phyloP scores from a whole-genome alignment of 1,140 invertebrate genomes.

The Drosophila nigromelanica region DNA sequence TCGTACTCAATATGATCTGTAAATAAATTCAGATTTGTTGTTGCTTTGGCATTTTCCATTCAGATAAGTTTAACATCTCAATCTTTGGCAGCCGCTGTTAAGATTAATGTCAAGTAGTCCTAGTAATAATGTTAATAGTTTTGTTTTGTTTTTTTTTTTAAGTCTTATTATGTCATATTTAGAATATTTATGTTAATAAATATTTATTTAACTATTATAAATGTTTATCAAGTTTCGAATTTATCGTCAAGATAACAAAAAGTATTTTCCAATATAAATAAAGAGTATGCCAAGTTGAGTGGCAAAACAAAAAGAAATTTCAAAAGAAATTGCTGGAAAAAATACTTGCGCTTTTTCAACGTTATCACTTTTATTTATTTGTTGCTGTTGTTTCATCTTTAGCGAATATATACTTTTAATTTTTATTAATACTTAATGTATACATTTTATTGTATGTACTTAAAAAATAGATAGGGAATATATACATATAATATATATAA shows the following conservation, averaged over 20 bases:
- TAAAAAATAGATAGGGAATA: conserved; percentile 5
- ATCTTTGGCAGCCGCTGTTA: neutral
- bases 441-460: conserved; percentile 27
- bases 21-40: conserved; percentile 8
- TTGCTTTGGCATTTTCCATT: conserved; percentile 24
- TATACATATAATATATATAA: conserved; percentile 11
- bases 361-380: conserved; percentile 13
- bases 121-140: neutral
- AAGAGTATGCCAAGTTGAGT: neutral
- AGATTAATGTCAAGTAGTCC: neutral
- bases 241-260: neutral
- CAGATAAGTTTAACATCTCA: conserved; percentile 17
- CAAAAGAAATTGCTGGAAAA: conserved; percentile 46
- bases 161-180: too few species aligned
- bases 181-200: too few species aligned
- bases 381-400: conserved; percentile 8
- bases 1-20: conserved; percentile 29
- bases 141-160: too few species aligned
- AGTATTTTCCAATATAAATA: neutral
- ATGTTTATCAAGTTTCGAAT: too few species aligned
- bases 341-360: conserved; percentile 67
- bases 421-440: conserved; percentile 51
- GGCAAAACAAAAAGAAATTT: neutral
- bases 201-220: too few species aligned
- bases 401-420: conserved; percentile 34